Base-by-base conservation (phyloP, 2,888 invertebrate species). In the Timema podura region DNA sequence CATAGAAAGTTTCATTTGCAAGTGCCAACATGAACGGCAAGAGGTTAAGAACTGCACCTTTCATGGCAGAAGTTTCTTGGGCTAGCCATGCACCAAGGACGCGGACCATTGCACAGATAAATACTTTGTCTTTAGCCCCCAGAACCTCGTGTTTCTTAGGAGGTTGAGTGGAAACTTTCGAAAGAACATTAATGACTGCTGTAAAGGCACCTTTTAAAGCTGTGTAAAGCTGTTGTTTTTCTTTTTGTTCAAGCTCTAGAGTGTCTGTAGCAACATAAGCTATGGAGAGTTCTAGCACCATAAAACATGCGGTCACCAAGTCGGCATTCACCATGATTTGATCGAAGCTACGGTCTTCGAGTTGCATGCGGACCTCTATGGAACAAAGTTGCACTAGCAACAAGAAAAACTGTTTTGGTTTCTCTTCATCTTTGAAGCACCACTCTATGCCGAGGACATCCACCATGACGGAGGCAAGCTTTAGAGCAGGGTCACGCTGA, bases 301-400 rank as follows among this genome's bases (percentile, higher is more conserved):
- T 86, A 76, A 93, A 95, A 78, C 94, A 95, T 66, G 92, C 86
- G 9, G 91, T 90, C n/a, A 94, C 85, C 64, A 95, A 82, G 73
- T 92, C 91, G 65, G 89, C 89, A 80, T 92, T 90, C 61, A 86
- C 84, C 79, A 89, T 87, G 1, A 92, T 90, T 77, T 92, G 87
- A 79, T 93, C 91, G 75, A 95, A 85, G 7, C 78, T 75, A 77
- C 91, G 90, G 74, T 94, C 93, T 78, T 96, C 96, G 74, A 96
- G 84, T 76, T 94, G 93, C 95, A 97, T 96, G 77, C 96, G 88
- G 1, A 96, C 91, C 85, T 97, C 96, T 78, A 96, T 93, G 67
- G 95, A 93, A 76, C 92, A 90, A 70, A 97, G 83, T 79, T 96
- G 95, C 70, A 95, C 87, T 45, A 93, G 81, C 11, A 96, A 82